Base-by-base conservation (phyloP, 2,797 vertebrate species). In the Pseudomugil gertrudae region DNA sequence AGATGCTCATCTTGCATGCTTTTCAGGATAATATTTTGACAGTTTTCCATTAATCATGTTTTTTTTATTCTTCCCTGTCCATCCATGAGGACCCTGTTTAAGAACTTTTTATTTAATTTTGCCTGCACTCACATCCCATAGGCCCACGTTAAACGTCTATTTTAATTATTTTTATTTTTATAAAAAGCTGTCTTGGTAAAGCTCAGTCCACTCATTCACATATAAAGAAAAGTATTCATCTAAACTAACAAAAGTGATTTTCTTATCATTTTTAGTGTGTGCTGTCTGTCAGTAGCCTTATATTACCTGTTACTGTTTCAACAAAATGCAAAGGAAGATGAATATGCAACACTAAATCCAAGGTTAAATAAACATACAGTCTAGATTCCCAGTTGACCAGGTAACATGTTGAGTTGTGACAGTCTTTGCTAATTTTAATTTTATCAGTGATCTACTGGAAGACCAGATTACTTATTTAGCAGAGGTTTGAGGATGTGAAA, bases 151-250 rank as follows among this genome's bases (percentile, higher is more conserved):
- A 67, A 70, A 72, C 71, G 72, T n/a, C 66, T 80, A 36, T 79
- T 87, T 88, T 83, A 84, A 81, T 79, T 73, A 82, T 79, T 54
- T 58, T 69, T 72, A 80, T 88, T 82, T 30, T 85, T 83, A 74
- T 71, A 62, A 72, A 63, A 32, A 76, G 45, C 70, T 71, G 61
- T 83, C 76, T 70, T 50, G 55, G 60, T 43, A 75, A 86, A 86
- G 63, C 57, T 40, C 17, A 30, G 52, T 70, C 1, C 17, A 45
- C 27, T 70, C 67, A 75, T 76, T 76, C 79, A 45, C 77, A 74
- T 43, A 81, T 65, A 80, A 81, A 60, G 54, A 11, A 32, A 53
- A 76, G 29, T n/a, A 33, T 65, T 58, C 53, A 61, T 48, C 33
- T 13, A 81, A 60, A 64, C 11, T 60, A 36, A 23, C 57, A 72